These are phyloP conservation scores for Drosophila kanekoi DNA, from an alignment of 2,888 invertebrate species.

Conservation along the genomic window DNA sequence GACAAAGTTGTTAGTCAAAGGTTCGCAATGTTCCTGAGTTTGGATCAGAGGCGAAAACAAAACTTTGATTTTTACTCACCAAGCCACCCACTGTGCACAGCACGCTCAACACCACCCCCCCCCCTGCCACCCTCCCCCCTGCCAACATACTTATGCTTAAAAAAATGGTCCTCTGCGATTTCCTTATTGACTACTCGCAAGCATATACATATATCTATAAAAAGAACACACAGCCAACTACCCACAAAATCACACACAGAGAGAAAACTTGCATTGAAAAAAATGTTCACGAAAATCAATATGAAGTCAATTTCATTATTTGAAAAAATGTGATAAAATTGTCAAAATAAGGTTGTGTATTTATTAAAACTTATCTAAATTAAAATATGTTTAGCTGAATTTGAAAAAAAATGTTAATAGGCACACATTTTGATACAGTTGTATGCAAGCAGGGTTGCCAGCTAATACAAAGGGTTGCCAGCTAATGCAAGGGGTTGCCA, in stretches of 20 bases:
- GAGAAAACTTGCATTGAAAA: not conserved
- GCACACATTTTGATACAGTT: too few species aligned
- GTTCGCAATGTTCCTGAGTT: slow-evolving; percentile 19
- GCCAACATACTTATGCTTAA: not conserved
- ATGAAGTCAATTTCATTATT: not conserved
- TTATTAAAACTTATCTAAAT: too few species aligned
- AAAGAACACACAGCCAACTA: not conserved
- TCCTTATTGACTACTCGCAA: slow-evolving; percentile 40
- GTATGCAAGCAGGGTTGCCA: not conserved
- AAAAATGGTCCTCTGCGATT: slow-evolving; percentile 24
- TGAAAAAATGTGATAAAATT: too few species aligned
- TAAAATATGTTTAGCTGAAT: too few species aligned
- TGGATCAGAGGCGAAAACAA: slow-evolving; percentile 53
- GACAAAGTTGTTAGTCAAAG: slow-evolving; percentile 26
- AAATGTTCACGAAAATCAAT: not conserved
- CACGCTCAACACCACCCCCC: not conserved
- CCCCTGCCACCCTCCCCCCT: too few species aligned
- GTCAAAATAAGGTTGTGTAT: too few species aligned
- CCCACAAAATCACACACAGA: slow-evolving; percentile 1
- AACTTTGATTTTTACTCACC: slow-evolving; percentile 61
- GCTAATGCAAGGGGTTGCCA: not conserved
- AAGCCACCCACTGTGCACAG: slow-evolving; percentile 1
- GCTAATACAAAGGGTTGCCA: not conserved
- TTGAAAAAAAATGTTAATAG: too few species aligned
- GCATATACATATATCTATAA: slow-evolving; percentile 5